Evolutionary conservation across 2,113 vertebrate species (phyloP).

Genomic region (Pseudopodoces humilis): DNA sequence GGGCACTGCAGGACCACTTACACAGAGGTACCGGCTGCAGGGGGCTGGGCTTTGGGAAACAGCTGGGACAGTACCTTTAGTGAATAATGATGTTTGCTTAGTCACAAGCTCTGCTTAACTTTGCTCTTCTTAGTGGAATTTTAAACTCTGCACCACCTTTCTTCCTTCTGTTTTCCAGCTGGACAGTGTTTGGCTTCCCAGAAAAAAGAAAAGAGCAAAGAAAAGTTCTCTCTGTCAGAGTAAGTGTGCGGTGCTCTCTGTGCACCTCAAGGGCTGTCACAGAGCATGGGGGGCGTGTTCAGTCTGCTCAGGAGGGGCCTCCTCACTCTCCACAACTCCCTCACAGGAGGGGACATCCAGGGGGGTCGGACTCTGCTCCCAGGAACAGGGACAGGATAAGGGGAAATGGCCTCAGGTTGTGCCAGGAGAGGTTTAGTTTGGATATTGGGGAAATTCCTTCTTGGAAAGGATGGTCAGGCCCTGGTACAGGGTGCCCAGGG

Average conservation of each 20-base stretch:
- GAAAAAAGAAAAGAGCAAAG: conserved; percentile 38
- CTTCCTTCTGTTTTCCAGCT: conserved; percentile 67
- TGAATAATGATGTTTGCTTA: neutral
- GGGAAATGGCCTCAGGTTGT: accelerated
- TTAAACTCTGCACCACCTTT: neutral
- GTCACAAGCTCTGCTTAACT: neutral
- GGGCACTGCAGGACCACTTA: conserved; percentile 55
- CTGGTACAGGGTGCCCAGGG: neutral
- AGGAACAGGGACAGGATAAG: neutral
- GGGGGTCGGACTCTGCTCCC: accelerated
- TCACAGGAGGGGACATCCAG: neutral
- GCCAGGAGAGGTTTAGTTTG: neutral
- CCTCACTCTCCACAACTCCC: neutral
- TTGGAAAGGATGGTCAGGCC: neutral
- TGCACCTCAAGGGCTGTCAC: neutral
- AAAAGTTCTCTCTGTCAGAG: conserved; percentile 72
- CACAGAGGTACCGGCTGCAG: conserved; percentile 74
- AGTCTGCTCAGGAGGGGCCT: neutral
- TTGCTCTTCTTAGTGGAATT: neutral
- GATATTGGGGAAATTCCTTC: neutral
- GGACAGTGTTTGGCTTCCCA: conserved; percentile 75
- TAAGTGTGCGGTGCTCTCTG: conserved; percentile 67
- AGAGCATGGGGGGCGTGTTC: neutral
- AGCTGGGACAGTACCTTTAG: neutral
- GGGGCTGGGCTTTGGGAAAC: accelerated